These are phyloP conservation scores for Oreochromis niloticus DNA, from an alignment of 2,113 vertebrate genomes.

Conservation along the genomic window DNA sequence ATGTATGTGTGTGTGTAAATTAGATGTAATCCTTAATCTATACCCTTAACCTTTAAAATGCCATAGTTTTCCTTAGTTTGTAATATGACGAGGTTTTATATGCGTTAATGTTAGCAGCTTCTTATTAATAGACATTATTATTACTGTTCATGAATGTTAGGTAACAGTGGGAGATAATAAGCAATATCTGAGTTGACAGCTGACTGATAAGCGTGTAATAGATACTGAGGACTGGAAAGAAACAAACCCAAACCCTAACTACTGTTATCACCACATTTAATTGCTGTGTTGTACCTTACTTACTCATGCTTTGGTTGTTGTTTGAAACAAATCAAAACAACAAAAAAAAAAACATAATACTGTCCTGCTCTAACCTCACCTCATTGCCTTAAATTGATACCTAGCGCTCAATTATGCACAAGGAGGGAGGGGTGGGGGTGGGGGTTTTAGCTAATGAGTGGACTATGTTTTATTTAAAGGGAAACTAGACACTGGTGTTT, in stretches of 20 bases:
- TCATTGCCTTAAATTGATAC: constrained; percentile 17
- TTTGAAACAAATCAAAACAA: background rate
- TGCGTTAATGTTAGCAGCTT: background rate
- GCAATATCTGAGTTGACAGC: background rate
- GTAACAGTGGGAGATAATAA: background rate
- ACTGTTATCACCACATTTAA: constrained; percentile 15
- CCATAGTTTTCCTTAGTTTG: background rate
- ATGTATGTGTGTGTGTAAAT: background rate
- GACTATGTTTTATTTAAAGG: constrained; percentile 71
- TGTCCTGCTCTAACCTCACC: background rate
- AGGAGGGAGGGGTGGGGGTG: background rate
- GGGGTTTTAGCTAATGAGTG: constrained; percentile 48
- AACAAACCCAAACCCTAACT: background rate
- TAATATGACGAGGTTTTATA: background rate
- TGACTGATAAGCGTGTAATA: background rate
- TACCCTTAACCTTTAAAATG: background rate
- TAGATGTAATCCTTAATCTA: background rate
- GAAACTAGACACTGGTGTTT: constrained; percentile 71
- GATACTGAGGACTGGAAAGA: background rate
- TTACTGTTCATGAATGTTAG: background rate
- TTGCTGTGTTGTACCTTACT: background rate
- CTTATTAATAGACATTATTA: background rate
- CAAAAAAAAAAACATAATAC: background rate
- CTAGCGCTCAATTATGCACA: constrained; percentile 64
- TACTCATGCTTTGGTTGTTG: background rate